Base-by-base conservation (phyloP, 2,888 invertebrate species). In the Corbicula japonica region DNA sequence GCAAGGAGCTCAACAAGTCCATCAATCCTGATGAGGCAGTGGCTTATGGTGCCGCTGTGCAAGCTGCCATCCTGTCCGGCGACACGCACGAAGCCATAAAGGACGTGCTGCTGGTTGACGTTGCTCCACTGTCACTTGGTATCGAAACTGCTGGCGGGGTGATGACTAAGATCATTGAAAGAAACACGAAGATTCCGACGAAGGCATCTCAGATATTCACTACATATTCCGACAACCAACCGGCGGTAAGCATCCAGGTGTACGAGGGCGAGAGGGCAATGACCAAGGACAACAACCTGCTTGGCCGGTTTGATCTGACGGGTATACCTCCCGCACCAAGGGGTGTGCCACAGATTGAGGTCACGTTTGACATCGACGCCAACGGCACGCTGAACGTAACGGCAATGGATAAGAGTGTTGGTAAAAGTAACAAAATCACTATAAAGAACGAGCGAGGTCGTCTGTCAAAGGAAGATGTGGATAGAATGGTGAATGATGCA, bases 211-310 rank as follows among this genome's bases (percentile, higher is more conserved):
- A 94, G 80, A 91, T 82, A 0, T 98, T 98, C 91, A 97, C 97
- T 1, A 98, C 98, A 0, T 98, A 97, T 91, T 95, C 97, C 35
- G 98, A 98, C 93, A 98, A 98, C 90, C 98, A 98, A n/a, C n/a
- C n/a, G n/a, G n/a, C n/a, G n/a, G n/a, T n/a, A n/a, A n/a, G n/a
- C n/a, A n/a, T n/a, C n/a, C 88, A 88, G 63, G 98, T 98, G 1
- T 98, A 96, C 92, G 98, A 98, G 94, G 98, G 97, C 79, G 98
- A 98, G 94, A 96, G 98, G 88, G 97, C 97, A 66, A 97, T 98
- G 98, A 98, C 98, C n/a, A n/a, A n/a, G n/a, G n/a, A n/a, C n/a
- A n/a, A n/a, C n/a, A n/a, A n/a, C n/a, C n/a, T n/a, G n/a, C n/a
- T n/a, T n/a, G n/a, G n/a, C n/a, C n/a, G n/a, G n/a, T n/a, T n/a